phyloP scores from a whole-genome alignment of 2,113 vertebrate genomes.

The Gobiocypris rarus region DNA sequence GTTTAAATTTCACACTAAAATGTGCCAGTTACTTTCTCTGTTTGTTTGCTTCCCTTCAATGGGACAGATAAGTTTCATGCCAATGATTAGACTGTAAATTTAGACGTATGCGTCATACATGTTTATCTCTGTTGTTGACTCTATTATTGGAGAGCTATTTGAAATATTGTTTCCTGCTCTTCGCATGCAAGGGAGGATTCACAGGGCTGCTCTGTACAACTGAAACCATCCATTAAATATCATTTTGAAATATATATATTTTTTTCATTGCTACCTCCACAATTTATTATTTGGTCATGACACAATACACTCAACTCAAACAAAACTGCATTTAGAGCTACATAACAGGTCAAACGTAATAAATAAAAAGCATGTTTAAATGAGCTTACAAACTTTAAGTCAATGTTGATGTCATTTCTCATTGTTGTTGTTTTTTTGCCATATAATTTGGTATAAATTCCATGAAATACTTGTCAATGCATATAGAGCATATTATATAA shows the following conservation, averaged over 20 bases:
- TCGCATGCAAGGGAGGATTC: conserved; percentile 2
- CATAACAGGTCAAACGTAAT: not conserved
- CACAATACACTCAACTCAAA: not conserved
- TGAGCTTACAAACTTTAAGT: not conserved
- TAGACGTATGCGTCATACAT: conserved; percentile 11
- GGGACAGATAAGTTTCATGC: conserved; percentile 8
- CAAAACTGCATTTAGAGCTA: conserved; percentile 4
- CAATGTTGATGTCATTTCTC: not conserved
- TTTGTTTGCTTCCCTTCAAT: not conserved
- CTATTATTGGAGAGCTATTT: conserved; percentile 27
- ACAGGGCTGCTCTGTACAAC: conserved; percentile 3
- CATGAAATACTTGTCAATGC: not conserved
- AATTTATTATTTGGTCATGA: not conserved
- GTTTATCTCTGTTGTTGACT: conserved; percentile 38
- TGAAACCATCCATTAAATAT: not conserved
- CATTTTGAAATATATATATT: not conserved
- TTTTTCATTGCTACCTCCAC: not conserved
- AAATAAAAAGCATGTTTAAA: not conserved
- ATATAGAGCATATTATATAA: conserved; percentile 8
- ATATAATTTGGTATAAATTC: not conserved
- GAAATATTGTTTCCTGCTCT: conserved; percentile 12
- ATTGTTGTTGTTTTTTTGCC: conserved; percentile 6
- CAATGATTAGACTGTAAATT: conserved; percentile 31
- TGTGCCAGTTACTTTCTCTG: not conserved
- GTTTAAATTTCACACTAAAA: conserved; percentile 1